These are phyloP conservation scores for Tachina grossa DNA, from an alignment of 2,888 invertebrate genomes.

Conservation along the genomic window DNA sequence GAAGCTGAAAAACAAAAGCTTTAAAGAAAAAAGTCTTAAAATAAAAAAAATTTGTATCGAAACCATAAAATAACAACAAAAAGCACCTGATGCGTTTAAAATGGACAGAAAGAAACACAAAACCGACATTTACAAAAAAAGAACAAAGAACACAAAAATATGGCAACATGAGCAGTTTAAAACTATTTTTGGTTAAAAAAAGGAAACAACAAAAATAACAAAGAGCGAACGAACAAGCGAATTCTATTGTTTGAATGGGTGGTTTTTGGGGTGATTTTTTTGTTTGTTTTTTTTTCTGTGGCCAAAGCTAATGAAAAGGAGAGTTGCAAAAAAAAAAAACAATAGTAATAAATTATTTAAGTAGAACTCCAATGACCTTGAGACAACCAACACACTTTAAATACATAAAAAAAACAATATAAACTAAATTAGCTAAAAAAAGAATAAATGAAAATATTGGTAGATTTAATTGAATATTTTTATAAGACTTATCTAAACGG, in stretches of 20 bases:
- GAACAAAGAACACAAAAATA: constrained; percentile 31
- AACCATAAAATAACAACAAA: constrained; percentile 15
- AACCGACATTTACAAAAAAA: not conserved
- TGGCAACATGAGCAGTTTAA: constrained; percentile 38
- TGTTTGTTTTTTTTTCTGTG: constrained; percentile 30
- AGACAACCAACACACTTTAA: constrained; percentile 42
- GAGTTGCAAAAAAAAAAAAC: constrained; percentile 48
- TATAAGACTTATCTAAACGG: not conserved
- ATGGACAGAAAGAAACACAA: constrained; percentile 9
- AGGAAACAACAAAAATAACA: constrained; percentile 16
- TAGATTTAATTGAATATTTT: not conserved
- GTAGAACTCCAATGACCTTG: constrained; percentile 67
- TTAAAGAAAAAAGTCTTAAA: constrained; percentile 23
- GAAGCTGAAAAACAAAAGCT: constrained; percentile 57
- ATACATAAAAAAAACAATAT: constrained; percentile 25
- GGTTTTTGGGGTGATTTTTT: constrained; percentile 44
- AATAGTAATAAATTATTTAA: constrained; percentile 61
- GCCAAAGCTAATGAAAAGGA: constrained; percentile 61
- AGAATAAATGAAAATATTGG: constrained; percentile 5
- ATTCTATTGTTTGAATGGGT: constrained; percentile 55
- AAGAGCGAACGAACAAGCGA: not conserved
- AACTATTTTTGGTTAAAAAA: constrained; percentile 20
- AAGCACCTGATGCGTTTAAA: constrained; percentile 60
- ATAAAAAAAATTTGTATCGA: constrained; percentile 22
- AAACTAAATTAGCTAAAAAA: constrained; percentile 25